Conservation (phyloP, 2,797 vertebrate species). For the Coregonus ussuriensis region DNA sequence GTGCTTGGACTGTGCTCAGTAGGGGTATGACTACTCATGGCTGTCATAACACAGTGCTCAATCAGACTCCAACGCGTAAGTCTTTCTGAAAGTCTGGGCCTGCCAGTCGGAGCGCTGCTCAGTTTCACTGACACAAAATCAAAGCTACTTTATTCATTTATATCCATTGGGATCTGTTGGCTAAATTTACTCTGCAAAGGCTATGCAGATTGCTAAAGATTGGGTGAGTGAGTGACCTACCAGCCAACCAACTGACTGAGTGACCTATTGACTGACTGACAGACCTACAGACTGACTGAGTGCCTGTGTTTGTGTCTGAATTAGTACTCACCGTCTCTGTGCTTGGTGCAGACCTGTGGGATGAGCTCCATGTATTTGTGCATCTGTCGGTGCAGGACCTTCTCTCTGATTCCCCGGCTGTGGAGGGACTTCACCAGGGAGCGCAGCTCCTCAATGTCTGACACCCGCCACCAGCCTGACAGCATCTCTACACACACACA, state of each 20-base stretch:
- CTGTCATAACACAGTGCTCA: slow-evolving; percentile 14
- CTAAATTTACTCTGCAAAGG: neutral
- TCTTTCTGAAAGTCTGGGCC: slow-evolving; percentile 5
- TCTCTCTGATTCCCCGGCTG: slow-evolving; percentile 93
- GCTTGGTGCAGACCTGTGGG: slow-evolving; percentile 91
- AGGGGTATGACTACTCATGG: neutral
- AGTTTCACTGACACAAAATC: slow-evolving; percentile 9
- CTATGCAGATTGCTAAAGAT: neutral
- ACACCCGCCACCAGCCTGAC: slow-evolving; percentile 97
- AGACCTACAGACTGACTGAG: neutral
- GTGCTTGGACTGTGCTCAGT: slow-evolving; percentile 4
- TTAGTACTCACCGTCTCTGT: slow-evolving; percentile 85
- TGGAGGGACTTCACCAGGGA: slow-evolving; percentile 87
- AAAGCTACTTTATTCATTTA: neutral
- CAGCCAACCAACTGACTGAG: neutral
- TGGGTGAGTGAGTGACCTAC: neutral
- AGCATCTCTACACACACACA: slow-evolving; percentile 83
- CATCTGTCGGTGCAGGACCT: slow-evolving; percentile 94
- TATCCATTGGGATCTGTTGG: neutral
- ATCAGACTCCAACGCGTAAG: slow-evolving; percentile 15
- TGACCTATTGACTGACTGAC: neutral
- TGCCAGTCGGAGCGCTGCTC: slow-evolving; percentile 11
- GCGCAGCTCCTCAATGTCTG: slow-evolving; percentile 90
- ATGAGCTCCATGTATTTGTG: slow-evolving; percentile 98
- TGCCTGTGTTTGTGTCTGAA: neutral